These are phyloP conservation scores for Cryptus armator DNA, from an alignment of 2,888 invertebrate genomes.

Conservation along the genomic window DNA sequence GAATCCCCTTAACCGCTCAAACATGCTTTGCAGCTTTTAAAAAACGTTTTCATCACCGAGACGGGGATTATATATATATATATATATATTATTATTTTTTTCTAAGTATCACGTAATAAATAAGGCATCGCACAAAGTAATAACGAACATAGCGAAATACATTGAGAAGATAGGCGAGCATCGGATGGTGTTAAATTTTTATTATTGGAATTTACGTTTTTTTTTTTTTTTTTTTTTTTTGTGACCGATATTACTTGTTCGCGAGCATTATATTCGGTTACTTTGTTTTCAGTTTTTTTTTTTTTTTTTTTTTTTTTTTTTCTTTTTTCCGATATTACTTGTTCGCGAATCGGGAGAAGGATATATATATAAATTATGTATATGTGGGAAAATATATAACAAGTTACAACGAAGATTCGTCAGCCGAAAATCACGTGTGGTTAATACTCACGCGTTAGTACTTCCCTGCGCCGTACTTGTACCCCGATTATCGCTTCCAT, in stretches of 20 bases:
- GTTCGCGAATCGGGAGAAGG: neutral
- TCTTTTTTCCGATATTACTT: no score
- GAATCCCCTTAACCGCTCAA: constrained; percentile 28
- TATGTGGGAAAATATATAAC: neutral
- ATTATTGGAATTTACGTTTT: neutral
- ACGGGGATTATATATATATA: neutral
- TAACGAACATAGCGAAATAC: constrained; percentile 59
- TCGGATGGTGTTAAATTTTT: constrained; percentile 48
- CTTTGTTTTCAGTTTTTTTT: neutral
- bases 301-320: no score
- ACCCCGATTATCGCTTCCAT: constrained; percentile 99
- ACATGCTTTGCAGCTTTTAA: constrained; percentile 56
- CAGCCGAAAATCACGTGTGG: constrained; percentile 89
- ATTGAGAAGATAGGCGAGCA: constrained; percentile 63
- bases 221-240: no score
- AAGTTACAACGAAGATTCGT: neutral
- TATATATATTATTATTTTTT: neutral
- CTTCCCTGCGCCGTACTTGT: constrained; percentile 93
- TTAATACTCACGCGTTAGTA: constrained; percentile 93
- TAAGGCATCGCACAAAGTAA: constrained; percentile 61
- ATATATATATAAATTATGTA: neutral
- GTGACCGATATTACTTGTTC: neutral
- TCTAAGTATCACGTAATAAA: constrained; percentile 71
- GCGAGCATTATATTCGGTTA: constrained; percentile 7
- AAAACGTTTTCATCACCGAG: constrained; percentile 4